Conservation (phyloP, 2,888 invertebrate genomes). For the Drosophila koepferae region DNA sequence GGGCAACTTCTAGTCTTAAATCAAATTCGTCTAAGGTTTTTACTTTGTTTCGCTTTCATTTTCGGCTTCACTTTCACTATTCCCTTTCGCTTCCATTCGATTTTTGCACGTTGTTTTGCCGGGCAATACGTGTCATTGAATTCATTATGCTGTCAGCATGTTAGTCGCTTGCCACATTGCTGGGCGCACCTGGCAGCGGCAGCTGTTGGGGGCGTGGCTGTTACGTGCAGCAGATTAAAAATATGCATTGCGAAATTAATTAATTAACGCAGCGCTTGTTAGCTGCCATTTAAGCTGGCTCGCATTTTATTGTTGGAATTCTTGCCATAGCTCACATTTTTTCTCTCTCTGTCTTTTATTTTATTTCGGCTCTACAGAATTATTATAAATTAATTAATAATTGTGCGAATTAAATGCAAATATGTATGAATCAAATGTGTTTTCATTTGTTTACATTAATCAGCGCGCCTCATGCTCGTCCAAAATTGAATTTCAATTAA, state of each 20-base stretch:
- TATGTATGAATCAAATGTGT: neutral
- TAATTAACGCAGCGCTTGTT: conserved; percentile 59
- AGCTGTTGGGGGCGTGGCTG: conserved; percentile 1
- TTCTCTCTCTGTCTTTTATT: neutral
- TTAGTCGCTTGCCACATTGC: conserved; percentile 17
- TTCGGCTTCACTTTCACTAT: conserved; percentile 15
- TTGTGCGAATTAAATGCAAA: conserved; percentile 15
- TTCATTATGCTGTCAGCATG: conserved; percentile 71
- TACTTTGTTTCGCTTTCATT: conserved; percentile 12
- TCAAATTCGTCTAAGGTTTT: neutral
- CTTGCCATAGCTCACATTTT: conserved; percentile 7
- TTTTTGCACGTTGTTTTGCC: conserved; percentile 44
- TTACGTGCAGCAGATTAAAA: conserved; percentile 45
- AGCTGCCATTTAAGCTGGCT: conserved; percentile 40
- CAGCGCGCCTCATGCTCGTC: neutral
- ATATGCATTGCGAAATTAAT: conserved; percentile 65
- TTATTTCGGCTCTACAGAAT: neutral
- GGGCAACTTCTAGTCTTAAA: neutral
- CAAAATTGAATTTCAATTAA: conserved; percentile 20
- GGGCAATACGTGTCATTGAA: conserved; percentile 72
- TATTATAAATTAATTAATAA: conserved; percentile 40
- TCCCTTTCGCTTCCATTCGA: conserved; percentile 31
- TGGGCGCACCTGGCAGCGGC: neutral
- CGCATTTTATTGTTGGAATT: neutral
- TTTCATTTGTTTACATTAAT: conserved; percentile 12